Base-by-base conservation (phyloP, 1,140 invertebrate species). In the Acromyrmex heyeri region DNA sequence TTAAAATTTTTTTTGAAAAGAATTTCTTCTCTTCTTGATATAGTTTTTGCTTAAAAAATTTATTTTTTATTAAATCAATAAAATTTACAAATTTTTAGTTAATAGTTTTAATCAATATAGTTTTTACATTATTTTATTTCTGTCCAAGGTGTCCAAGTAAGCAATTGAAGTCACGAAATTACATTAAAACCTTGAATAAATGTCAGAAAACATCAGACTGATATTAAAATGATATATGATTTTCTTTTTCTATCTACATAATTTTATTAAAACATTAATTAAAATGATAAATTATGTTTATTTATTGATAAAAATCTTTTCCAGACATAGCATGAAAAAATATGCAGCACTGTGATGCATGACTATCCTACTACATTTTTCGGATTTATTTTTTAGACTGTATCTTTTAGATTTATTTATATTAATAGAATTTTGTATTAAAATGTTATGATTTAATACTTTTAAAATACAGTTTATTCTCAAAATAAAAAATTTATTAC, bases 1-100 rank as follows among this genome's bases (percentile, higher is more conserved):
- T 79, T 24, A 5, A 53, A 34, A 67, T 21, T 30, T 77, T 76
- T 77, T 77, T n/a, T 12, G 1, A n/a, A 30, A 65, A 78, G 65
- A 53, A 27, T 27, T 53, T 79, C 48, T 30, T 16, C 24, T 24
- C 6, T 21, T 76, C 5, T 69, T 38, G 3, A 67, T 24, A 21
- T 24, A 1, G 6, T 10, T 7, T 65, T 10, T 10, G 10, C 14
- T 30, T 12, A 64, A 5, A 8, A 64, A 50, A 30, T 50, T 50
- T 12, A 44, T 48, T 10, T 3, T 10, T 27, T 30, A 78, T 65
- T 64, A 50, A 78, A 48, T 30, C 27, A 73, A 34, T 55, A 34
- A 24, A 24, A 76, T 8, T 16, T 24, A 1, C 8, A 6, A 76
- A 24, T 34, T 14, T 21, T 14, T 61, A 48, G 6, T 59, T 59